Percentiles rank a stretch among this genome's conserved stretches.
Conservation (phyloP, 92 coral and sea anemone genomes). For the Diadumene lineata region DNA sequence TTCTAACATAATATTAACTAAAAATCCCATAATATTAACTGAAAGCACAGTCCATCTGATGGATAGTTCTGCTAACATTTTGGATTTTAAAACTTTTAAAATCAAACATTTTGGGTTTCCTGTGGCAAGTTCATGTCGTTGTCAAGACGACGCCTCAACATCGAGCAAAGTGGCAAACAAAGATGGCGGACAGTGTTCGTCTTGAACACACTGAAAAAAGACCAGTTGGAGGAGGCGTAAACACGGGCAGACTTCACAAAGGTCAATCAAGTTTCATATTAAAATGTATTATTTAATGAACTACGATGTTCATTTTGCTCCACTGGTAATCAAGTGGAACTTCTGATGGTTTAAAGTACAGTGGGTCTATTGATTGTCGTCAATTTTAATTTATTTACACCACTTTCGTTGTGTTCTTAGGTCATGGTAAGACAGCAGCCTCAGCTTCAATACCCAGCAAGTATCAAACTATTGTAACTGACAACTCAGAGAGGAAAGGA, state of each 20-base stretch:
- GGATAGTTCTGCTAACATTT: not conserved
- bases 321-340: too few relatives aligned
- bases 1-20: too few relatives aligned
- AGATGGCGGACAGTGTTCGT: slow-evolving; percentile 96
- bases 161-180: slow-evolving; percentile 27
- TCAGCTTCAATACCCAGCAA: slow-evolving; percentile 95
- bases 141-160: slow-evolving; percentile 19
- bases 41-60: too few relatives aligned
- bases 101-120: slow-evolving; percentile 13
- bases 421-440: slow-evolving; percentile 96
- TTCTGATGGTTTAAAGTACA: too few relatives aligned
- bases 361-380: too few relatives aligned
- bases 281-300: not conserved
- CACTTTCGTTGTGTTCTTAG: slow-evolving; percentile 20
- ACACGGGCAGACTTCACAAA: slow-evolving; percentile 88
- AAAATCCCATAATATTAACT: too few relatives aligned
- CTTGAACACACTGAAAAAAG: slow-evolving; percentile 72
- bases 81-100: not conserved
- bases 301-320: not conserved
- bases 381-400: not conserved
- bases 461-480: slow-evolving; percentile 88
- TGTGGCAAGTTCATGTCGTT: slow-evolving; percentile 14
- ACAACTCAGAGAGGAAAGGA: slow-evolving; percentile 93
- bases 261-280: slow-evolving; percentile 35
- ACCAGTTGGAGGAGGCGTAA: slow-evolving; percentile 85